phyloP scores from a whole-genome alignment of 2,113 vertebrate species.

The Esox niger region DNA sequence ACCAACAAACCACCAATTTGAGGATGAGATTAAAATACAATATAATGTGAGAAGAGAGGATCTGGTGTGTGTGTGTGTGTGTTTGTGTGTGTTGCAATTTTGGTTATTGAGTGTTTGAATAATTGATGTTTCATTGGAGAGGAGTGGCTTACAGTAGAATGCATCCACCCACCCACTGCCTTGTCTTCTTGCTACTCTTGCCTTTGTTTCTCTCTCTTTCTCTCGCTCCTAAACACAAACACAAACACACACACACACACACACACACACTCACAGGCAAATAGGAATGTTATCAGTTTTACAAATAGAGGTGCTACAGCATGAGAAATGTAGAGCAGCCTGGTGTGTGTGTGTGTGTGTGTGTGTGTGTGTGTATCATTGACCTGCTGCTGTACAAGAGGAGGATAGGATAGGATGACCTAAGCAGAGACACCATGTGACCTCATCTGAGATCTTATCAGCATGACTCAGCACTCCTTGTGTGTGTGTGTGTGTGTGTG shows the following conservation, averaged over 20 bases:
- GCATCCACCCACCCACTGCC: not conserved
- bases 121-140: too few relatives aligned
- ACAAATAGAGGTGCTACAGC: not conserved
- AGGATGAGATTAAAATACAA: not conserved
- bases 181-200: not conserved
- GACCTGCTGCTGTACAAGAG: not conserved
- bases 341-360: constrained; percentile 1
- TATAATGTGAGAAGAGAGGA: not conserved
- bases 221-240: not conserved
- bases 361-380: not conserved
- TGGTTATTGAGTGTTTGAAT: too few relatives aligned
- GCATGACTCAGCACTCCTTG: constrained; percentile 13
- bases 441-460: constrained; percentile 28
- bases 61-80: not conserved
- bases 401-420: not conserved
- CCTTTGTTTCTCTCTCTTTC: not conserved
- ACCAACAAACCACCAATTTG: not conserved
- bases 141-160: too few relatives aligned
- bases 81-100: too few relatives aligned
- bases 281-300: not conserved
- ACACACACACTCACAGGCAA: not conserved
- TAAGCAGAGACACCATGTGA: constrained; percentile 12
- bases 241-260: constrained; percentile 3
- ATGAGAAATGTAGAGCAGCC: not conserved
- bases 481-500: not conserved